phyloP scores from a whole-genome alignment of 2,113 vertebrate species.

The Dicerorhinus sumatrensis region DNA sequence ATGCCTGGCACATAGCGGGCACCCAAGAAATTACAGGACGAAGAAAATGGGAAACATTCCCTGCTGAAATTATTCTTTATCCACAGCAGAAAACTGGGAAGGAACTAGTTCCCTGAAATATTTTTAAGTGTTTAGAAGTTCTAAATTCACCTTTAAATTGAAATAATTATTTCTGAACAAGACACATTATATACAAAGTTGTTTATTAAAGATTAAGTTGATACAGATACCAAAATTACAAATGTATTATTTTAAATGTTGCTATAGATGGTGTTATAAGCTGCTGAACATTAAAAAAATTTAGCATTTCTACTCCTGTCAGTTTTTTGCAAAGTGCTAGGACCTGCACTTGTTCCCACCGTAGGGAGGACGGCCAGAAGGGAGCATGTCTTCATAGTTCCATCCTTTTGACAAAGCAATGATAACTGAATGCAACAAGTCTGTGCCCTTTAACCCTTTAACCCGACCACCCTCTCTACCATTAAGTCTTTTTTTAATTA shows the following conservation, averaged over 20 bases:
- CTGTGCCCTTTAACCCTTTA: background rate
- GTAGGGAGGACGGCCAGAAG: background rate
- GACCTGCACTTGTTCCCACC: background rate
- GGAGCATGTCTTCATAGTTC: background rate
- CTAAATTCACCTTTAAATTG: constrained; percentile 20
- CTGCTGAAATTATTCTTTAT: background rate
- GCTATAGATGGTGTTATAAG: background rate
- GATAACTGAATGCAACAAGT: background rate
- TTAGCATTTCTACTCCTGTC: background rate
- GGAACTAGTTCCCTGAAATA: background rate
- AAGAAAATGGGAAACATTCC: background rate
- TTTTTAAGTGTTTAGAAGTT: background rate
- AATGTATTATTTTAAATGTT: constrained; percentile 3
- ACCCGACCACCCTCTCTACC: background rate
- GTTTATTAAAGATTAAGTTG: background rate
- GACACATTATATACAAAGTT: background rate
- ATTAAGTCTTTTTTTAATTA: background rate
- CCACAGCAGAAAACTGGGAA: background rate
- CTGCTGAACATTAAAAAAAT: background rate
- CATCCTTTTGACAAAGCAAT: background rate
- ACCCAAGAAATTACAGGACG: background rate
- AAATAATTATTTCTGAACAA: constrained; percentile 49
- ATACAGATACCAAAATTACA: background rate
- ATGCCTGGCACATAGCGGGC: background rate
- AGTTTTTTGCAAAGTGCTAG: background rate